A percentile compares a stretch with the other conserved stretches of the same genome.
These are phyloP conservation scores for Choreutis nemorana DNA, from an alignment of 2,888 invertebrate genomes.

Conservation along the genomic window DNA sequence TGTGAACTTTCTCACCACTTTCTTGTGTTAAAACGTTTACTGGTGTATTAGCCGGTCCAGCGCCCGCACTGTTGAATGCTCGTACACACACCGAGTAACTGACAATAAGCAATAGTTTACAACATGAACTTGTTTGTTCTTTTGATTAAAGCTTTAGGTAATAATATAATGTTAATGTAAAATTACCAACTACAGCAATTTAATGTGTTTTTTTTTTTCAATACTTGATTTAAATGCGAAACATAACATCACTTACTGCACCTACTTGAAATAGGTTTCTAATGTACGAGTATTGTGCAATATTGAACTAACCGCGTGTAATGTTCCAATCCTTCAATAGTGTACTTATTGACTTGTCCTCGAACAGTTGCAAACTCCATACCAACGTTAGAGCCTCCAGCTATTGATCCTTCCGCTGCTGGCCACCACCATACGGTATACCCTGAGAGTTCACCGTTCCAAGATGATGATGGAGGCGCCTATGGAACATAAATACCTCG, in stretches of 20 bases:
- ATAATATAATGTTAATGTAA: too few species aligned
- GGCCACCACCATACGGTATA: slow-evolving; percentile 78
- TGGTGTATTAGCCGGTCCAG: slow-evolving; percentile 80
- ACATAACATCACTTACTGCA: too few species aligned
- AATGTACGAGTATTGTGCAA: too few species aligned
- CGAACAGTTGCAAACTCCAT: slow-evolving; percentile 73
- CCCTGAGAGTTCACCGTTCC: slow-evolving; percentile 80
- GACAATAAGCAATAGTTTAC: too few species aligned
- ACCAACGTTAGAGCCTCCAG: slow-evolving; percentile 42
- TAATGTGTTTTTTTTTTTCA: too few species aligned
- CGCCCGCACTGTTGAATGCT: slow-evolving; percentile 85
- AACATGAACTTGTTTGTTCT: too few species aligned
- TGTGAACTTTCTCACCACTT: slow-evolving; percentile 66
- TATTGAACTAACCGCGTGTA: slow-evolving; percentile 70
- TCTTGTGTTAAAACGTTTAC: slow-evolving; percentile 84
- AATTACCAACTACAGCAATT: too few species aligned
- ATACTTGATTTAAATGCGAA: too few species aligned
- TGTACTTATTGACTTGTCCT: slow-evolving; percentile 75
- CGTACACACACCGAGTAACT: slow-evolving; percentile 84
- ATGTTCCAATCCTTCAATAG: slow-evolving; percentile 76
- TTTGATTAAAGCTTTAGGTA: too few species aligned
- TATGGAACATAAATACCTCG: too few species aligned
- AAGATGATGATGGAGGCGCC: slow-evolving; percentile 73
- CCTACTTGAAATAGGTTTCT: too few species aligned
- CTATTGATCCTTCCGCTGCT: slow-evolving; percentile 43